A percentile compares a stretch with the other conserved stretches of the same genome.
These are phyloP conservation scores for Rhagonycha lutea DNA, from an alignment of 2,888 invertebrate species.

Conservation along the genomic window DNA sequence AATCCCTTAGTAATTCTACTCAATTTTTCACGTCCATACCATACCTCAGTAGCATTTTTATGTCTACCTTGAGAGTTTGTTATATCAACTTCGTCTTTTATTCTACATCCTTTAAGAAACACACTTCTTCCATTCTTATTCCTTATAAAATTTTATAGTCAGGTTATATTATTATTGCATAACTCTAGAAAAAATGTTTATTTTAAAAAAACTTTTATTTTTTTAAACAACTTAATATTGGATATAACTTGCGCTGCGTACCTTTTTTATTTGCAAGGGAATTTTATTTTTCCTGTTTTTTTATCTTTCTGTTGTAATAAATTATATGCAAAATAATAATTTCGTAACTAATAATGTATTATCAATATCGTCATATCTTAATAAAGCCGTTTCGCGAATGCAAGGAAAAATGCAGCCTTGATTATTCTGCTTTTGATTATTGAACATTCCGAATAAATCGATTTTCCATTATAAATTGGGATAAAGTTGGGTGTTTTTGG, in stretches of 20 bases:
- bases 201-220: not conserved
- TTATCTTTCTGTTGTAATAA: no score
- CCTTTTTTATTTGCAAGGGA: no score
- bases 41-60: not conserved
- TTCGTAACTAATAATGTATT: not conserved
- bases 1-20: not conserved
- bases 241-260: not conserved
- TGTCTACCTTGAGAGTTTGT: not conserved
- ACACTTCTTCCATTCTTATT: not conserved
- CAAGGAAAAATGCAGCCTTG: not conserved
- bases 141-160: not conserved
- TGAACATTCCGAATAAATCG: no score
- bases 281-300: no score
- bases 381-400: not conserved
- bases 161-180: not conserved
- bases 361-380: not conserved
- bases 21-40: not conserved
- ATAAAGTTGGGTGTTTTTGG: no score
- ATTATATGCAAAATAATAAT: no score
- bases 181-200: not conserved
- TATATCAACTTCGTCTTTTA: not conserved
- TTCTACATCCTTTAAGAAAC: not conserved
- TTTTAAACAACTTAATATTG: not conserved
- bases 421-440: no score
- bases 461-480: no score